A percentile compares a stretch with the other conserved stretches of the same genome.
These are phyloP conservation scores for Excalfactoria chinensis DNA, from an alignment of 2,113 vertebrate genomes.

Conservation along the genomic window DNA sequence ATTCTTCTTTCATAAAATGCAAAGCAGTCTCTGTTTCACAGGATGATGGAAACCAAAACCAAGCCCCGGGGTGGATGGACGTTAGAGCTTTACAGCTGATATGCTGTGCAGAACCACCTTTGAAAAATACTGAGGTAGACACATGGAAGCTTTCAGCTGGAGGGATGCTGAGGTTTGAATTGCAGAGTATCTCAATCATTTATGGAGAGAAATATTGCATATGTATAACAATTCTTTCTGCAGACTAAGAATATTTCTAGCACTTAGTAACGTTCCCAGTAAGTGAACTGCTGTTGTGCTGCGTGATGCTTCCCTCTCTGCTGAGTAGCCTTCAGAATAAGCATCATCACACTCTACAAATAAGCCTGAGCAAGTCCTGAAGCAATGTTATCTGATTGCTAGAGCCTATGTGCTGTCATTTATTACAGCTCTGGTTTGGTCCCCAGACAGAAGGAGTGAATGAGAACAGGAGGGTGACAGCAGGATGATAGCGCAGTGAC, in stretches of 20 bases:
- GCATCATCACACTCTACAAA: not conserved
- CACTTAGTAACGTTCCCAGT: not conserved
- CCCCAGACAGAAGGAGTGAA: not conserved
- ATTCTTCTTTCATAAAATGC: slow-evolving; percentile 39
- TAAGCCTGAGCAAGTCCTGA: not conserved
- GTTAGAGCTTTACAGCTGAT: not conserved
- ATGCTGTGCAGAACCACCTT: not conserved
- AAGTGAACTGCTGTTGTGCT: not conserved
- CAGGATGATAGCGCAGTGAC: not conserved
- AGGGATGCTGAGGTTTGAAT: not conserved
- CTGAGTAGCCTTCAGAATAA: not conserved
- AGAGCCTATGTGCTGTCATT: not conserved
- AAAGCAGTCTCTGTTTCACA: not conserved
- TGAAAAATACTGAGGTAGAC: not conserved
- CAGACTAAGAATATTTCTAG: not conserved
- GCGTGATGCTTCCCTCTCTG: not conserved
- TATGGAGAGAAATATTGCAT: not conserved
- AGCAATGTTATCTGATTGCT: not conserved
- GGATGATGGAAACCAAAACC: not conserved
- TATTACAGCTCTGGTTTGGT: not conserved
- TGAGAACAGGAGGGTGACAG: not conserved
- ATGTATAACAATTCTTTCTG: not conserved
- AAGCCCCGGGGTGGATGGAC: not conserved
- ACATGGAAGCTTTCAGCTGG: not conserved
- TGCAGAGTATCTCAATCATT: not conserved